Evolutionary conservation across 2,113 vertebrate genomes (phyloP).

Genomic region (Myodes glareolus): DNA sequence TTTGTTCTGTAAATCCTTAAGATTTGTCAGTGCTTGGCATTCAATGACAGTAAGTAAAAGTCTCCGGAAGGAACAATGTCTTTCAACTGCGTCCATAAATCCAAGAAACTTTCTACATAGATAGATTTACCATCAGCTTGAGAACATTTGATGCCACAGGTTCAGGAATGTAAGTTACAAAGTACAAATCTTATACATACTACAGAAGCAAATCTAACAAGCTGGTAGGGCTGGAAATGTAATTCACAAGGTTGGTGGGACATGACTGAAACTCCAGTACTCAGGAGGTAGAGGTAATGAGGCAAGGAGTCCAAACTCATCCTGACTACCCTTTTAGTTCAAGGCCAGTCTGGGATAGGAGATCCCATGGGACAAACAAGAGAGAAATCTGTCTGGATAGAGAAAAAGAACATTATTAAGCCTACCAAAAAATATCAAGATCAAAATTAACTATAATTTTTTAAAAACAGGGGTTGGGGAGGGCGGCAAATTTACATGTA

Average conservation of each 20-base stretch:
- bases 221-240: not conserved
- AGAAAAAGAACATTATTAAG: not conserved
- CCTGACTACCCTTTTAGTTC: not conserved
- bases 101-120: not conserved
- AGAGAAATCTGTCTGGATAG: not conserved
- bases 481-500: not conserved
- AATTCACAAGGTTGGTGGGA: not conserved
- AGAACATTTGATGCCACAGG: not conserved
- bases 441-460: conserved; percentile 2
- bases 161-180: not conserved
- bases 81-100: not conserved
- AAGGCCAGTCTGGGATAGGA: not conserved
- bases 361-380: not conserved
- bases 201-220: not conserved
- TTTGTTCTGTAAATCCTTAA: not conserved
- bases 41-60: not conserved
- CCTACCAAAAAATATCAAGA: conserved; percentile 21
- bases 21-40: not conserved
- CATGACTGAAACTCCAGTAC: not conserved
- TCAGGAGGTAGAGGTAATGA: not conserved
- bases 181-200: not conserved
- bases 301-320: not conserved
- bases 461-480: not conserved
- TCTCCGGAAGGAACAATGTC: not conserved
- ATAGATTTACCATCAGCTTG: not conserved